phyloP scores from a whole-genome alignment of 2,797 vertebrate genomes.

The Chaunax sp. region DNA sequence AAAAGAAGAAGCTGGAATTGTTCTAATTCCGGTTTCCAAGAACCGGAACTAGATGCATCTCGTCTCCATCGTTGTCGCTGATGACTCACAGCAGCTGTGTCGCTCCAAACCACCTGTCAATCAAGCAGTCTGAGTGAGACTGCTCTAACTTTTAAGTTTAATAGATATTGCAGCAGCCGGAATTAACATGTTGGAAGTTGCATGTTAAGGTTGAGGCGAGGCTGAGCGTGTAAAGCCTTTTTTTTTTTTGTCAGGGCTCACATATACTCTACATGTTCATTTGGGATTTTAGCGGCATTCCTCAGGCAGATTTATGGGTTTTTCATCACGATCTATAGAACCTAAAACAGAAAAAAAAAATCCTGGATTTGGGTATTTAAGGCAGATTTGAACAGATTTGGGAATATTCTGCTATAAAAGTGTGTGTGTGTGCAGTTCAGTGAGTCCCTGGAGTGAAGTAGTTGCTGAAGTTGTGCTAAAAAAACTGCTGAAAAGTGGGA shows the following conservation, averaged over 20 bases:
- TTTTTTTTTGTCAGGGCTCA: not conserved
- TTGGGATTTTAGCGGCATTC: not conserved
- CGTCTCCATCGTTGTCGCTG: conserved; percentile 46
- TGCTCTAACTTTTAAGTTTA: too few relatives aligned
- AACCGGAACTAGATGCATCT: conserved; percentile 28
- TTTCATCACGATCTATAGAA: conserved; percentile 9
- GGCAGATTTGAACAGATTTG: conserved; percentile 25
- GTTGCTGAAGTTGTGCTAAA: too few relatives aligned
- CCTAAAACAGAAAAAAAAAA: conserved; percentile 10
- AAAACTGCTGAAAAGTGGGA: too few relatives aligned
- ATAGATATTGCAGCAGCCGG: too few relatives aligned
- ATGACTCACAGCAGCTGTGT: conserved; percentile 9
- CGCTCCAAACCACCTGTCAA: conserved; percentile 33
- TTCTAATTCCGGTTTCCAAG: too few relatives aligned
- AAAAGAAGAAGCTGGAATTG: too few relatives aligned
- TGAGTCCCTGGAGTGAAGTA: conserved; percentile 14
- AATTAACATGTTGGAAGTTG: too few relatives aligned
- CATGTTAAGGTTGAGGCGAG: too few relatives aligned
- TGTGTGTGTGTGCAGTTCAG: not conserved
- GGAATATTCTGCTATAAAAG: not conserved
- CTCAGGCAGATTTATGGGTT: conserved; percentile 19
- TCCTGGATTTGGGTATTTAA: conserved; percentile 36
- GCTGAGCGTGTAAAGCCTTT: too few relatives aligned
- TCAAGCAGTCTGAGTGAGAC: conserved; percentile 21
- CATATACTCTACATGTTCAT: not conserved